Conservation (phyloP, 2,113 vertebrate species). For the Toxostoma redivivum region DNA sequence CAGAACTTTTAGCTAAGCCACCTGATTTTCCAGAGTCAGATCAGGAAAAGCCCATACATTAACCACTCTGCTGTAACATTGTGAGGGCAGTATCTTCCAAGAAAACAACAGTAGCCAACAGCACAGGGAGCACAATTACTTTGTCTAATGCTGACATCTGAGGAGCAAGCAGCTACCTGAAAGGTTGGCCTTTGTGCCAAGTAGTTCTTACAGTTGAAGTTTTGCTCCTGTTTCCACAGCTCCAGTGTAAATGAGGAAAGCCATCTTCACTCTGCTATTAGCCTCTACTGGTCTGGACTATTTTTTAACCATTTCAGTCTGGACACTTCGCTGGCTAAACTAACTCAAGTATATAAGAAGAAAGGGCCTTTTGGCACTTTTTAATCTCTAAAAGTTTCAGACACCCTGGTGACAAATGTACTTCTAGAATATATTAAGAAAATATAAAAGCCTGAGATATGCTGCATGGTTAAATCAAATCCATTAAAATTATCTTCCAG, state of each 20-base stretch:
- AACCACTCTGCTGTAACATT: background rate
- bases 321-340: background rate
- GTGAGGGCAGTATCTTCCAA: background rate
- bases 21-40: background rate
- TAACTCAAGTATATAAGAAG: background rate
- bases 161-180: background rate
- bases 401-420: background rate
- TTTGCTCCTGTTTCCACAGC: background rate
- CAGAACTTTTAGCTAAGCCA: background rate
- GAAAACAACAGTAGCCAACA: background rate
- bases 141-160: background rate
- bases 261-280: background rate
- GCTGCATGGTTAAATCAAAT: background rate
- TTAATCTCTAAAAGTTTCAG: background rate
- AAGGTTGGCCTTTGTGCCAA: background rate
- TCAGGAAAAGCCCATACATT: background rate
- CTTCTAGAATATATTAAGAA: background rate
- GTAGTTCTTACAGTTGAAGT: background rate
- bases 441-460: background rate
- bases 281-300: background rate
- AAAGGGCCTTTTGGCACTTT: background rate
- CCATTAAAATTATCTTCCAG: background rate
- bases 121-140: background rate
- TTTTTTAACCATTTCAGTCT: conserved; percentile 6
- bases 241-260: background rate